phyloP scores from a whole-genome alignment of 2,113 vertebrate genomes.

The Polyodon spathula region DNA sequence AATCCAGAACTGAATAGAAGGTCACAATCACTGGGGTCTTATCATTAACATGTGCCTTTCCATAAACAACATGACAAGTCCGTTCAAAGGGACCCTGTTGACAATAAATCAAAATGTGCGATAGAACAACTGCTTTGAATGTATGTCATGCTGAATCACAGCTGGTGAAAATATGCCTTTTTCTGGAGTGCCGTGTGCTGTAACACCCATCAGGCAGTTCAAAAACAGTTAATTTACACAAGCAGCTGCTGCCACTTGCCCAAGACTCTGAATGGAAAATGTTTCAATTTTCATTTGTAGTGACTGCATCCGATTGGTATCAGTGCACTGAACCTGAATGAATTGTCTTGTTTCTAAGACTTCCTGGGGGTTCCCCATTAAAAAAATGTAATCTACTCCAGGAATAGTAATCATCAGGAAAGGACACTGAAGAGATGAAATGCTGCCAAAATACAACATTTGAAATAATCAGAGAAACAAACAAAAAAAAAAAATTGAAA shows the following conservation, averaged over 20 bases:
- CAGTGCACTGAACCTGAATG: too few species aligned
- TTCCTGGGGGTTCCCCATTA: too few species aligned
- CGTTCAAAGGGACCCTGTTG: background rate
- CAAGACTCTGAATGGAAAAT: background rate
- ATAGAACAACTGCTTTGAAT: background rate
- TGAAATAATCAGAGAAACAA: too few species aligned
- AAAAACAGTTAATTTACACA: background rate
- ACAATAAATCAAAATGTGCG: background rate
- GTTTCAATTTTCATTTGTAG: too few species aligned
- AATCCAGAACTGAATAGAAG: background rate
- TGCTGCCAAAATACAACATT: too few species aligned
- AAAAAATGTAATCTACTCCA: too few species aligned
- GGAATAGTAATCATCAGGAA: too few species aligned
- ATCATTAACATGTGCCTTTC: conserved; percentile 2
- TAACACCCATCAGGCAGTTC: conserved; percentile 1
- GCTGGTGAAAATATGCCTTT: background rate
- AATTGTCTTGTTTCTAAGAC: too few species aligned
- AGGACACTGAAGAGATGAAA: too few species aligned
- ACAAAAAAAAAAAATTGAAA: too few species aligned
- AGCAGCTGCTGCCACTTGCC: background rate
- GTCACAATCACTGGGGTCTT: background rate
- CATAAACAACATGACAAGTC: background rate
- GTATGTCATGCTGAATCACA: background rate
- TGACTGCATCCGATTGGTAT: too few species aligned
- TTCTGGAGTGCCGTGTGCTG: background rate